Conservation (phyloP, 30 jellyfish, hydroid and myxozoan species). For the Rhopilema esculentum region DNA sequence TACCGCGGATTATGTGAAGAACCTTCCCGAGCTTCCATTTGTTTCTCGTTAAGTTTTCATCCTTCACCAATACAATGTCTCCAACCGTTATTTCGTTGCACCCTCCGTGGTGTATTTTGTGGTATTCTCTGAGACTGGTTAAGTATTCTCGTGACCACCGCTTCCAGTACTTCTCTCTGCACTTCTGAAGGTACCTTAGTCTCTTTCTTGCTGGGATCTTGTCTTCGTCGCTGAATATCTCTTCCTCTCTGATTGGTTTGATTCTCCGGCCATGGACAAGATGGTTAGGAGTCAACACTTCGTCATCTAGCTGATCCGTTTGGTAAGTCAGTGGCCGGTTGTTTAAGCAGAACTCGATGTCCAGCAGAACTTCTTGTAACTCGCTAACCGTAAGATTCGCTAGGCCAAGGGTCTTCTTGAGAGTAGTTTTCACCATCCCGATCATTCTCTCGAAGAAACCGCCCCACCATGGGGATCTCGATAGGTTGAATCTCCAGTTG, state of each 20-base stretch:
- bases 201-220: conserved; percentile 41
- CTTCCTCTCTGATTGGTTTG: conserved; percentile 31
- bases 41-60: conserved; percentile 37
- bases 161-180: conserved; percentile 45
- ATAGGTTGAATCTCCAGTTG: conserved; percentile 46
- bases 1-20: conserved; percentile 7
- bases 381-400: neutral
- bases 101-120: conserved; percentile 21
- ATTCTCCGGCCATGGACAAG: conserved; percentile 50
- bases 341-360: neutral
- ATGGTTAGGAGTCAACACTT: conserved; percentile 39
- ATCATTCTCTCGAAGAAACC: conserved; percentile 40
- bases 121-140: conserved; percentile 31
- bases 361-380: neutral
- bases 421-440: neutral
- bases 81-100: conserved; percentile 9
- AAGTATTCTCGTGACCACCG: conserved; percentile 35
- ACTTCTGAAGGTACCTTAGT: conserved; percentile 24
- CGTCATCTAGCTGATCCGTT: too few species aligned
- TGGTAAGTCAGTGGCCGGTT: too few species aligned
- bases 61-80: conserved; percentile 43
- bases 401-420: neutral
- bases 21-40: conserved; percentile 39
- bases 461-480: conserved; percentile 53
- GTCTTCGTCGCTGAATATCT: conserved; percentile 40